phyloP scores from a whole-genome alignment of 2,113 vertebrate species.

The Platichthys flesus region DNA sequence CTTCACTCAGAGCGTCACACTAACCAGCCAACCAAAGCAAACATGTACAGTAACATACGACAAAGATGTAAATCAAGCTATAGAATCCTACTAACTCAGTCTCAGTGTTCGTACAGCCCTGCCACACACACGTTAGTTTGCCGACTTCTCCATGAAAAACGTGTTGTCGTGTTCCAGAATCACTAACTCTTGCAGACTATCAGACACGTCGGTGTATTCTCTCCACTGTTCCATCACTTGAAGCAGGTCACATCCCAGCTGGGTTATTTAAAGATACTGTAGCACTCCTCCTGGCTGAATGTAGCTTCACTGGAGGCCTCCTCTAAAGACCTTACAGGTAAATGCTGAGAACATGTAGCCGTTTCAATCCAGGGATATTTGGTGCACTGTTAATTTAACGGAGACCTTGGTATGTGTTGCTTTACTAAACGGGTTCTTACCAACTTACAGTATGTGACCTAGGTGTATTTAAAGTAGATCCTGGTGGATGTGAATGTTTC shows the following conservation, averaged over 20 bases:
- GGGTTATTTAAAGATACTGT: conserved; percentile 24
- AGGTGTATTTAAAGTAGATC: conserved; percentile 44
- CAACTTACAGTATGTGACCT: conserved; percentile 37
- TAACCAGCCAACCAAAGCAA: conserved; percentile 64
- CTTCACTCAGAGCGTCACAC: conserved; percentile 30
- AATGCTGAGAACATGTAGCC: conserved; percentile 34
- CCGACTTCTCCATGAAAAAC: neutral
- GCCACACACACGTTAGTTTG: conserved; percentile 12
- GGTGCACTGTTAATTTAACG: conserved; percentile 41
- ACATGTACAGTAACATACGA: conserved; percentile 36
- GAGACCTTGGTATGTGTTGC: conserved; percentile 54
- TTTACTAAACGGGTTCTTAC: conserved; percentile 50
- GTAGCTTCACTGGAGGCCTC: conserved; percentile 38
- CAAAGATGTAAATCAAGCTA: conserved; percentile 43
- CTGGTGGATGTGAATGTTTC: conserved; percentile 66
- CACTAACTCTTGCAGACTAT: conserved; percentile 8
- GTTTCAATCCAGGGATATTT: conserved; percentile 68
- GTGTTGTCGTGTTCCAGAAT: neutral
- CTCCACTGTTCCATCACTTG: conserved; percentile 4
- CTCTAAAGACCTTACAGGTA: conserved; percentile 29
- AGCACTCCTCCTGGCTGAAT: conserved; percentile 53
- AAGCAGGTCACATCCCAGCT: conserved; percentile 29
- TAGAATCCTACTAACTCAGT: conserved; percentile 36
- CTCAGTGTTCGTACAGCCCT: conserved; percentile 41
- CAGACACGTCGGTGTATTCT: conserved; percentile 4